Evolutionary conservation across 2,113 vertebrate genomes (phyloP).

Genomic region (Pachyramphus minor): DNA sequence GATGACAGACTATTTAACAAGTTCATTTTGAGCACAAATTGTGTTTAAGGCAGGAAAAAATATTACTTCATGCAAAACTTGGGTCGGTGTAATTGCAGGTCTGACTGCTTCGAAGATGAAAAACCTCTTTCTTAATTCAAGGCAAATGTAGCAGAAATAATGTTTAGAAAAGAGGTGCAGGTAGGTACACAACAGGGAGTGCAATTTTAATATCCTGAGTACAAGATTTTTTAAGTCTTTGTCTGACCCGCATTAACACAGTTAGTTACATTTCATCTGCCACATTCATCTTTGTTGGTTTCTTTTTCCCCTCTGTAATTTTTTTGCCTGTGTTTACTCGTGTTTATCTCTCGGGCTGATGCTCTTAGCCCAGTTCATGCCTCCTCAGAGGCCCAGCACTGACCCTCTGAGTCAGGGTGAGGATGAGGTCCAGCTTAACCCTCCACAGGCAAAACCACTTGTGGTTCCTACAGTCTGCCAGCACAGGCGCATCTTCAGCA

Average conservation of each 20-base stretch:
- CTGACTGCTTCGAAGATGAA: constrained; percentile 59
- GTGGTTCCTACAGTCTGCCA: neutral
- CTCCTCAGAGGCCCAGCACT: fast-evolving
- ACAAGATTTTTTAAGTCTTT: constrained; percentile 35
- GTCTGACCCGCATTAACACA: neutral
- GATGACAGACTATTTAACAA: constrained; percentile 59
- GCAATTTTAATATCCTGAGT: constrained; percentile 53
- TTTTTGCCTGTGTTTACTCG: neutral
- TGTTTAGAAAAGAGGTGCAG: constrained; percentile 48
- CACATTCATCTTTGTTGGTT: neutral
- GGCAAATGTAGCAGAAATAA: constrained; percentile 66
- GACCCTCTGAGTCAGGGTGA: fast-evolving
- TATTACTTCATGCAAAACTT: constrained; percentile 61
- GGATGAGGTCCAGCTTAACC: neutral
- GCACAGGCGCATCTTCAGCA: fast-evolving
- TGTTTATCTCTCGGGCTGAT: neutral
- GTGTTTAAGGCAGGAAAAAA: constrained; percentile 59
- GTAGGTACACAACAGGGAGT: constrained; percentile 49
- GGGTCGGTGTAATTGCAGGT: constrained; percentile 51
- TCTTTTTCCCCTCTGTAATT: neutral
- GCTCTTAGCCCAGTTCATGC: neutral
- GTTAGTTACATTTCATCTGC: constrained; percentile 30
- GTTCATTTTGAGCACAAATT: constrained; percentile 60
- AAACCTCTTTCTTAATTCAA: constrained; percentile 60
- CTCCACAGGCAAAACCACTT: neutral